Evolutionary conservation across 2,797 vertebrate species (phyloP), one percentile per base, ranked within the genome.

Genomic region (Enteromius paludinosus): DNA sequence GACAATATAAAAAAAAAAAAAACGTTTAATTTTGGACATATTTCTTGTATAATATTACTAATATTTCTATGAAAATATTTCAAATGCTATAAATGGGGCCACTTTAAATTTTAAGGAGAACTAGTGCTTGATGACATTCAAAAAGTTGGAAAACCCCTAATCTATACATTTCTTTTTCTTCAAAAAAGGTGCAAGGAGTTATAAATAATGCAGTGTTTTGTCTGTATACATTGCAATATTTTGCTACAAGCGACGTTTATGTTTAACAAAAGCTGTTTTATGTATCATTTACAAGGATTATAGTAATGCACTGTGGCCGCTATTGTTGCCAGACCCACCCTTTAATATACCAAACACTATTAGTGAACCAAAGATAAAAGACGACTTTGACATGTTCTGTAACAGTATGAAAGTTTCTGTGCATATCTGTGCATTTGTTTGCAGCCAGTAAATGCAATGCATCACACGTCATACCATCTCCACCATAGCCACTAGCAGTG

Each of bases 381-480:
- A 43, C 35, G 35, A 47, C 11, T 62, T 41, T 54, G n/a, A 71
- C 56, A 81, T 45, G 33, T 45, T 76, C 69, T 83, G 43, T 78
- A 69, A 79, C 76, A 52, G 43, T 65, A 78, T 66, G 17, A 75
- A 80, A 62, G 68, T 79, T 82, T 86, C 76, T 86, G 87, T 84
- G 84, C 87, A 88, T 89, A 90, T 89, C 14, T 89, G 89, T 78
- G 77, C 68, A 82, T 82, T 78, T 74, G 80, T 85, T 85, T 83
- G 84, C 91, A 91, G 88, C 86, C 90, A 85, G 83, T 78, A 82
- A 90, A 90, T 89, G 91, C 87, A 91, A 93, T 91, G 93, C 92
- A 92, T 89, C 88, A 88, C 88, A 87, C 85, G 84, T 90, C 89
- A 82, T 84, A 87, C 85, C 74, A 87, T 47, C 79, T 71, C 80